Percentiles rank a stretch among this genome's conserved stretches.
Evolutionary conservation across 2,888 invertebrate species (phyloP).

Genomic region (Mimachlamys varia): DNA sequence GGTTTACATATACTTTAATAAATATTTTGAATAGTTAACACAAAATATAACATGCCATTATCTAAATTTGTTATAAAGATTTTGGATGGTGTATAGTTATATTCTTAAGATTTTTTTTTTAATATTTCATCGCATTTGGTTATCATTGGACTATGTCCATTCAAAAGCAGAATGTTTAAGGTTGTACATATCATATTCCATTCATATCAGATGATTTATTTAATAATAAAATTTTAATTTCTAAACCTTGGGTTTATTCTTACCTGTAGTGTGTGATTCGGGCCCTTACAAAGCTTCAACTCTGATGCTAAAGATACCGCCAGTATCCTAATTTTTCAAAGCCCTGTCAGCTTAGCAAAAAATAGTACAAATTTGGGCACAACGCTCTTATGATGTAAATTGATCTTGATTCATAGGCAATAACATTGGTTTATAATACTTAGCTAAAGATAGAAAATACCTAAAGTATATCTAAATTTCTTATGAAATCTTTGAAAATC

Average conservation of each 20-base stretch:
- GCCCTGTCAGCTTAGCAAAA: not conserved
- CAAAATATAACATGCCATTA: too few relatives aligned
- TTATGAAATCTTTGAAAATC: not conserved
- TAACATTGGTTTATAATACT: not conserved
- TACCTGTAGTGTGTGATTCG: not conserved
- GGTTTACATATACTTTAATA: too few relatives aligned
- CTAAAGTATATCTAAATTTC: not conserved
- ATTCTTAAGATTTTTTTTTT: too few relatives aligned
- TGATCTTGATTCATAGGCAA: not conserved
- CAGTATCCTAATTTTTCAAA: not conserved
- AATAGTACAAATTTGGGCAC: not conserved
- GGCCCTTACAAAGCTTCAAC: not conserved
- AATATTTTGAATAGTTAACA: too few relatives aligned
- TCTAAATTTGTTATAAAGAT: too few relatives aligned
- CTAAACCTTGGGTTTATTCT: not conserved
- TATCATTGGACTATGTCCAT: not conserved
- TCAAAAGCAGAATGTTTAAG: not conserved
- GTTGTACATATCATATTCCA: not conserved
- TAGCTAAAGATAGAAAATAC: not conserved
- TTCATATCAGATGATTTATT: conserved; percentile 26
- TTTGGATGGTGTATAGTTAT: too few relatives aligned
- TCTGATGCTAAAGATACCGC: not conserved
- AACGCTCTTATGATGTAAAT: not conserved
- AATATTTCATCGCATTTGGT: too few relatives aligned
- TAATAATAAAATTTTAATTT: conserved; percentile 36